Conservation (phyloP, 1,140 invertebrate genomes). For the Eupeodes corollae region DNA sequence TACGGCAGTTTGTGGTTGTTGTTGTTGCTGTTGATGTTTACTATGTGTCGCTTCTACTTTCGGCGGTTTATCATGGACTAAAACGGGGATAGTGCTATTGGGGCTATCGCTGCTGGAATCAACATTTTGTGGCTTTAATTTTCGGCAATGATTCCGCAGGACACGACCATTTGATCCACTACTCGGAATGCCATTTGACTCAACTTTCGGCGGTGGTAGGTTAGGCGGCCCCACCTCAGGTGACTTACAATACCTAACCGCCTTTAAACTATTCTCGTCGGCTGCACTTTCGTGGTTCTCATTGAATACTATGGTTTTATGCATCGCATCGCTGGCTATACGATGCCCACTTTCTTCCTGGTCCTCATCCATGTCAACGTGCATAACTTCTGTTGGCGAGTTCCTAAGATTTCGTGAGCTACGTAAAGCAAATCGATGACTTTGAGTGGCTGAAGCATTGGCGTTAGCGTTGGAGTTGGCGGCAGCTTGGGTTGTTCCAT, state of each 20-base stretch:
- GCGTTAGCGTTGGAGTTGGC: neutral
- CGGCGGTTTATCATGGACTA: no score
- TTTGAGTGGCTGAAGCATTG: neutral
- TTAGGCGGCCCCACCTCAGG: neutral
- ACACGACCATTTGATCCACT: neutral
- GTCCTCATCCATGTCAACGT: no score
- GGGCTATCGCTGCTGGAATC: no score
- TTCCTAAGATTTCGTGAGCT: no score
- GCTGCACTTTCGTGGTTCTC: constrained; percentile 25
- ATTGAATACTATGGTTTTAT: constrained; percentile 27
- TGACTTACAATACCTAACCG: neutral
- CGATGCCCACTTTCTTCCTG: neutral
- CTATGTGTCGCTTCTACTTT: constrained; percentile 6
- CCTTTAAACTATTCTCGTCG: no score
- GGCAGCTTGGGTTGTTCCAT: constrained; percentile 16
- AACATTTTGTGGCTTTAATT: no score
- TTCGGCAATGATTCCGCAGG: neutral
- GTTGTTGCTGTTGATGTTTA: constrained; percentile 1
- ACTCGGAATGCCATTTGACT: neutral
- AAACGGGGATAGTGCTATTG: neutral
- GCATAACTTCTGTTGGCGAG: no score
- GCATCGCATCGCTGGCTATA: constrained; percentile 26
- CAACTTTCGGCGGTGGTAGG: no score
- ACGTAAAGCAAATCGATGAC: no score
- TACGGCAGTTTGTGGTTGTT: neutral